A percentile compares a stretch with the other conserved stretches of the same genome.
Conservation (phyloP, 1,140 invertebrate genomes). For the Zeugodacus cucurbitae region DNA sequence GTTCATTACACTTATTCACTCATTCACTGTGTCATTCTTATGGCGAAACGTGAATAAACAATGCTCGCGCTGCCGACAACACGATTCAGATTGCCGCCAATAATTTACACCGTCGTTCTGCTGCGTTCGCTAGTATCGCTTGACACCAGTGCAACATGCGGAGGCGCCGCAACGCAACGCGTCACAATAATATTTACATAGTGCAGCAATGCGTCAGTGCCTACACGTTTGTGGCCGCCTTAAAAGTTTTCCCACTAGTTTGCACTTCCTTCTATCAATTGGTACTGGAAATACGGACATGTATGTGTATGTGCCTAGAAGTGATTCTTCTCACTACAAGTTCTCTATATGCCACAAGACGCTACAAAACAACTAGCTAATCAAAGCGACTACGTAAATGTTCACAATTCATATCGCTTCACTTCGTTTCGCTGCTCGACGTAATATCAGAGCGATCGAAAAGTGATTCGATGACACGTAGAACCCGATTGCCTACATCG, state of each 20-base stretch:
- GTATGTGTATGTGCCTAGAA: background rate
- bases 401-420: background rate
- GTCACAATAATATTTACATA: background rate
- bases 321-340: background rate
- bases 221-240: background rate
- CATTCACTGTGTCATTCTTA: background rate
- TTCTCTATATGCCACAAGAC: background rate
- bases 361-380: background rate
- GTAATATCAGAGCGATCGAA: background rate
- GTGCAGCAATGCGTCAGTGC: background rate
- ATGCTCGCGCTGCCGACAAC: background rate
- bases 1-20: conserved; percentile 18
- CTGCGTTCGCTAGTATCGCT: background rate
- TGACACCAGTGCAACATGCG: background rate
- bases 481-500: background rate
- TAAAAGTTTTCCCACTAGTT: background rate
- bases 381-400: background rate
- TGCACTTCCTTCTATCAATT: background rate
- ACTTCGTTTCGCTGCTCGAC: background rate
- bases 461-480: background rate
- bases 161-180: background rate
- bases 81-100: background rate
- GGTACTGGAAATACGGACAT: background rate
- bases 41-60: background rate
- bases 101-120: background rate